These are phyloP conservation scores for Urocitellus parryii DNA, from an alignment of 2,113 vertebrate species.

Conservation along the genomic window DNA sequence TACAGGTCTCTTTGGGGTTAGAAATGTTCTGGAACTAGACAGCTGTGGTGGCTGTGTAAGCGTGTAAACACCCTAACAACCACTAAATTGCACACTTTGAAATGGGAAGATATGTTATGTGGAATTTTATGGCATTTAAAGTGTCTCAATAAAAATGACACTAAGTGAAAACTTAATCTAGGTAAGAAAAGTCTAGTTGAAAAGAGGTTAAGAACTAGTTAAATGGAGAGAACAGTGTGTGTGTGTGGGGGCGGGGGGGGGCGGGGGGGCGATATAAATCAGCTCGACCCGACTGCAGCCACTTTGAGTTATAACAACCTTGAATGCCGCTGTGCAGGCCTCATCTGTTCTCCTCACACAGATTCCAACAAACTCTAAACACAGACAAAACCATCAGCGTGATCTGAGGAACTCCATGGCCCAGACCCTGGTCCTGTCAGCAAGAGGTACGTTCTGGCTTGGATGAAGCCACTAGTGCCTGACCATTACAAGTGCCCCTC, in stretches of 20 bases:
- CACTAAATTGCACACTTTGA: neutral
- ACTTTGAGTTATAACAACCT: neutral
- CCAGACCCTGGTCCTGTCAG: neutral
- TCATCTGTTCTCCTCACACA: neutral
- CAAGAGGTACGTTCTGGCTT: neutral
- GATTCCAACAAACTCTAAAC: neutral
- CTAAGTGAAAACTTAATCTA: neutral
- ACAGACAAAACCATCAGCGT: neutral
- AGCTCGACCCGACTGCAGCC: neutral
- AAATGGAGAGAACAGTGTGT: neutral
- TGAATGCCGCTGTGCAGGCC: neutral
- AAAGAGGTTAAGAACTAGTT: neutral
- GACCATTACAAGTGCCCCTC: neutral
- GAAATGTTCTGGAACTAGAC: neutral
- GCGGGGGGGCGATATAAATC: no score
- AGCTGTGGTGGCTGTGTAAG: rapidly evolving
- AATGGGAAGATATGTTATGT: neutral
- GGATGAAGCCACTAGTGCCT: neutral
- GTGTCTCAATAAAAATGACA: neutral
- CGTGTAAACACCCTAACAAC: neutral
- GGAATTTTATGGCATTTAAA: neutral
- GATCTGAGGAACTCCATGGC: neutral
- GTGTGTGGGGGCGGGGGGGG: neutral
- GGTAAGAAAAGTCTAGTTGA: neutral
- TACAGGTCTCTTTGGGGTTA: neutral